Base-by-base conservation (phyloP, 2,888 invertebrate species). In the Cantharis rufa region DNA sequence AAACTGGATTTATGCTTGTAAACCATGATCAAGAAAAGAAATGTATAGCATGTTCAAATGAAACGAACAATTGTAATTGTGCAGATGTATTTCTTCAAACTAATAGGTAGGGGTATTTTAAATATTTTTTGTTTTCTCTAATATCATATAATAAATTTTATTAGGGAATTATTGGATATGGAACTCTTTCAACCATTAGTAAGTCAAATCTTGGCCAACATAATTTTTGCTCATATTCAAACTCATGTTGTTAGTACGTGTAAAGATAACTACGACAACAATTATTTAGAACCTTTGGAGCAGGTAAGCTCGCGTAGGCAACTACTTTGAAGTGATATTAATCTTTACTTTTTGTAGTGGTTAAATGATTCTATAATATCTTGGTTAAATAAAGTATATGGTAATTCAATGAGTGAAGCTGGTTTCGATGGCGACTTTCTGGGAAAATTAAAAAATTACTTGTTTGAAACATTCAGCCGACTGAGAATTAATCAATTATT, bases 401-500 rank as follows among this genome's bases (percentile, higher is more conserved):
- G 92, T 80, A 91, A 91, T 61, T 92, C 92, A 15, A 91, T 91
- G 15, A 90, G 91, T 3, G 90, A 91, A 69, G 89, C 90, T n/a
- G 24, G 16, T 24, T 87, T 90, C 68, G 88, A 91, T 82, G 88
- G 91, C 66, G 92, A 92, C 81, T 94, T 94, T 83, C 92, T 94
- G 84, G 92, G 93, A 75, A 95, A 95, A 85, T 89, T 98, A 15
- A 92, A 92, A 24, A 94, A 96, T 86, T 95, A 93, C 86, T 89
- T 98, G 79, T 96, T 95, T 85, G 96, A 97, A 86, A 95, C 94
- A 28, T 98, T 97, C 84, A 97, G 97, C 9, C 93, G 93, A 86
- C 91, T 94, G 71, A 92, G 97, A 82, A 97, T 98, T 80, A 94
- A 96, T 82, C 97, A 98, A 86, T 91, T 98, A 71, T 98, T 98